Base-by-base conservation (phyloP, 2,113 vertebrate genomes). In the Grallaria varia region DNA sequence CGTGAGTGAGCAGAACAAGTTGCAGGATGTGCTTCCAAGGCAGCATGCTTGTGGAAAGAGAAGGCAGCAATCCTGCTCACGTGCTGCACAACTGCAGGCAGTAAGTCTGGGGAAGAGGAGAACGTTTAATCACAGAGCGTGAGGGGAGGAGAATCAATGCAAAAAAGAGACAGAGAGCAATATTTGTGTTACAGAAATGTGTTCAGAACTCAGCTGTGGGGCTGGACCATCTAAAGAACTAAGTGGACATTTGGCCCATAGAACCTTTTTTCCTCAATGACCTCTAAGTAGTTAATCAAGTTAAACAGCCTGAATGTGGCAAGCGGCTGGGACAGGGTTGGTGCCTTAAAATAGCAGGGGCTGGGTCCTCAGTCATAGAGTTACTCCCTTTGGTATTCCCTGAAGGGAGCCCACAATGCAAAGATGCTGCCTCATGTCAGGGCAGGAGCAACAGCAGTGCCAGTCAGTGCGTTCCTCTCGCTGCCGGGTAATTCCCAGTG, bases 21-120 rank as follows among this genome's bases (percentile, higher is more conserved):
- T 30, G n/a, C 53, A 72, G 82, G 69, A 89, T 67, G 19, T 27
- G 37, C 77, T 87, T 52, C 55, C 20, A 8, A 33, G 66, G 16
- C 40, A 45, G n/a, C 0, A 0, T 50, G 69, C 12, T 0, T 19
- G 21, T 75, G 50, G 64, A 72, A 58, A 11, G 25, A 52, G 62
- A n/a, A 47, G 1, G 3, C 67, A 60, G 67, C 53, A 44, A 4
- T 68, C 30, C 14, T 42, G 73, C 50, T 55, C 8, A 0, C 42
- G 3, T 12, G 44, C 67, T 35, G 45, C 76, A 44, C 33, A 68
- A 7, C 50, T 60, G 33, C 56, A 72, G 20, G 50, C 52, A 50
- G 42, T 64, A 59, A 72, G 53, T 92, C 3, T 50, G 49, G 69
- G 62, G 40, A 72, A n/a, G 31, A 78, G 23, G 31, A 83, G 33